Evolutionary conservation across 2,888 invertebrate species (phyloP), one percentile per base, ranked within the genome.

Genomic region (Brenthis ino): DNA sequence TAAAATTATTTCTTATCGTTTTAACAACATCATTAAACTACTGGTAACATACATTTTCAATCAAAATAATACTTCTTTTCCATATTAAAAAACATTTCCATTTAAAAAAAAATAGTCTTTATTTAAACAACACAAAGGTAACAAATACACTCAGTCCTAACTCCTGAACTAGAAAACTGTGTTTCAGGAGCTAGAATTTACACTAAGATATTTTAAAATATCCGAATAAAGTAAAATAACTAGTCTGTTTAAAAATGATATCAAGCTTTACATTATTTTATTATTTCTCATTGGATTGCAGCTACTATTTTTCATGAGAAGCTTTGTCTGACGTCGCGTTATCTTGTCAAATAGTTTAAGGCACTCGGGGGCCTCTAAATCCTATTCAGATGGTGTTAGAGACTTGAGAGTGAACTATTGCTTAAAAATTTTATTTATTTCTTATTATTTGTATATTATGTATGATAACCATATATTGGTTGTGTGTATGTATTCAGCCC

Each of bases 321-420:
- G 68, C 51, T 53, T 57, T 58, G 68, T 24, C 43, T 20, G 48
- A 48, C 47, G 61, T 63, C 68, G 60, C 55, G 70, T 64, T 68
- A 54, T 66, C 57, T 65, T 60, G 56, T 47, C 55, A 70, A 65
- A 70, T 70, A 66, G 65, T 68, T 64, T 68, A 68, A 70, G 53
- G 64, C 72, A 64, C 70, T 66, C 70, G 16, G 53, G 68, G 68
- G 57, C 48, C 56, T 37, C 68, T 66, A 70, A 72, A 72, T 72
- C 70, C 65, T 61, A 65, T 70, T 66, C 60, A 64, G 56, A 61
- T 57, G 67, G 50, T 20, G 54, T 65, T 56, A 37, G 50, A 70
- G 68, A 51, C 70, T 68, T 68, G 56, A 50, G 43, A 64, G 61
- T 64, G 64, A 57, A 63, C 51, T 53, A 53, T 63, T 51, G 60